Base-by-base conservation (phyloP, 2,113 vertebrate genomes). In the Cynopterus brachyotis region DNA sequence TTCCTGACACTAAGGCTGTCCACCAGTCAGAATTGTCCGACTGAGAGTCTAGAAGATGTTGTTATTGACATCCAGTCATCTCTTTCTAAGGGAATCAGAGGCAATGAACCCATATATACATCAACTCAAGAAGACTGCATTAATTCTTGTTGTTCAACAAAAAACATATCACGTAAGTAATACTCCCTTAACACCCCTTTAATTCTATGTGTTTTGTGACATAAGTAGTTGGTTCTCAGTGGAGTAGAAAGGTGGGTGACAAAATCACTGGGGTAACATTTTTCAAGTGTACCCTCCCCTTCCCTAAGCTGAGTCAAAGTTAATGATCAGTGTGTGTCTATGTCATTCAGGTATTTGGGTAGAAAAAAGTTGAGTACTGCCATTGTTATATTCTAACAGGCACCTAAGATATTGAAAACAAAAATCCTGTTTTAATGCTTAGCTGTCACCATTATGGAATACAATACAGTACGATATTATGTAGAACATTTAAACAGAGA, bases 101-200 rank as follows among this genome's bases (percentile, higher is more conserved):
- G 98, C 32, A 95, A 60, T 0, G 98, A 98, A 62, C 99, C 98
- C 0, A 9, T 90, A 28, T 57, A 91, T 10, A 67, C 85, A 0
- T 2, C 57, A 0, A 37, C 40, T 17, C 76, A 78, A 0, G 96
- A 67, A 22, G 98, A 98, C 19, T 99, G 99, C 47, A 3, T 96
- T 0, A 47, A 80, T 16, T 26, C 88, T 10, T 99, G 99, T 98
- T 99, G 99, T 89, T 96, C 94, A 1, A 97, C 93, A 26, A n/a
- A 5, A 7, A 62, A 64, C 62, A 96, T 98, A 19, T 12, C 96
- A 98, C 98, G 99, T 99, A 97, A 98, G 17, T 19, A 30, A 9
- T 10, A n/a, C 7, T 35, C 5, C 60, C 17, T 3, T 1, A 16
- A 9, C 4, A 13, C 6, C 35, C 15, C n/a, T 80, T 83, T n/a